Evolutionary conservation across 2,797 vertebrate species (phyloP).

Genomic region (Microcaecilia unicolor): DNA sequence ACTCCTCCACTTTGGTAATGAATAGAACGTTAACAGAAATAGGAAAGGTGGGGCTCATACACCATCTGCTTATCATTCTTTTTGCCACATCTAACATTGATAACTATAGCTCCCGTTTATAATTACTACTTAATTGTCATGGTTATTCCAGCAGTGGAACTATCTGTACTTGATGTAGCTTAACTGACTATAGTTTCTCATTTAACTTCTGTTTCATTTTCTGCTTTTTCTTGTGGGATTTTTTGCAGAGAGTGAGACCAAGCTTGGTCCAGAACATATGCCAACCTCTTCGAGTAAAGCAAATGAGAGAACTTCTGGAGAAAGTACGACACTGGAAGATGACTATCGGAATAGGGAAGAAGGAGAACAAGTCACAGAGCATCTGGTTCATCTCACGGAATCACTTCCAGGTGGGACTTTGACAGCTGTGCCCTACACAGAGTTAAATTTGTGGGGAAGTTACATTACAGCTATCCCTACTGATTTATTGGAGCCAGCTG

Average conservation of each 20-base stretch:
- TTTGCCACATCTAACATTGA: too few relatives aligned
- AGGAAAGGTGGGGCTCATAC: too few relatives aligned
- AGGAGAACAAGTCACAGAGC: conserved; percentile 12
- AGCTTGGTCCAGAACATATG: background rate
- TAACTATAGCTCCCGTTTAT: too few relatives aligned
- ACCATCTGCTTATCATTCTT: too few relatives aligned
- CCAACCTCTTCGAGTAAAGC: background rate
- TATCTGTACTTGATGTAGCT: too few relatives aligned
- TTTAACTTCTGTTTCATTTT: conserved; percentile 13
- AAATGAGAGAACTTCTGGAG: conserved; percentile 3
- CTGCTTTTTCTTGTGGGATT: too few relatives aligned
- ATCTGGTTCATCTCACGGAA: conserved; percentile 6
- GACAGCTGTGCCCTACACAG: background rate
- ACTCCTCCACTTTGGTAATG: too few relatives aligned
- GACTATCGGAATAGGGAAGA: background rate
- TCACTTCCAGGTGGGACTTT: background rate
- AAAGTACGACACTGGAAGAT: background rate
- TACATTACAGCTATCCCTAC: background rate
- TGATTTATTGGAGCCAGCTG: background rate
- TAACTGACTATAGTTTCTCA: too few relatives aligned
- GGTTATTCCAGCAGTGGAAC: too few relatives aligned
- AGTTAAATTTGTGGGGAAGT: background rate
- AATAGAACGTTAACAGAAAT: too few relatives aligned
- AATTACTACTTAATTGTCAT: too few relatives aligned
- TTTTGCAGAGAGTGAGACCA: conserved; percentile 30